These are phyloP conservation scores for Lasioglossum calceatum DNA, from an alignment of 2,888 invertebrate species.

Conservation along the genomic window DNA sequence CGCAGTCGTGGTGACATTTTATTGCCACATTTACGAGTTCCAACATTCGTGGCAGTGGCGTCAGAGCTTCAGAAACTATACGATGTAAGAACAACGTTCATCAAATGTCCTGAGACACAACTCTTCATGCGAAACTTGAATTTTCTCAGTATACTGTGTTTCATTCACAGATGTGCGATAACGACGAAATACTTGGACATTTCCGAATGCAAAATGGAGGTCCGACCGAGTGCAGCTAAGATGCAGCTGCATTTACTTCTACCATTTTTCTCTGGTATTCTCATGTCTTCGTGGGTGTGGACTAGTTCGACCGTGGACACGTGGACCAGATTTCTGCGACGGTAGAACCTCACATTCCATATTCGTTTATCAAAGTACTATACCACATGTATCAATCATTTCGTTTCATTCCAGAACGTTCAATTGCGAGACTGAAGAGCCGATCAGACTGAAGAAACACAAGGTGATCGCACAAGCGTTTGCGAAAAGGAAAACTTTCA, in stretches of 20 bases:
- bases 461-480: slow-evolving; percentile 96
- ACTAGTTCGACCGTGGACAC: slow-evolving; percentile 92
- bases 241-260: slow-evolving; percentile 93
- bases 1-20: slow-evolving; percentile 92
- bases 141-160: neutral
- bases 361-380: neutral
- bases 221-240: slow-evolving; percentile 92
- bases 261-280: slow-evolving; percentile 93
- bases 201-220: slow-evolving; percentile 88
- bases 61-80: slow-evolving; percentile 90
- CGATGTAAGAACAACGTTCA: slow-evolving; percentile 89
- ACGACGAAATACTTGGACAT: slow-evolving; percentile 79
- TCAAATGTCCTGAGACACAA: neutral
- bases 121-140: neutral
- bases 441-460: slow-evolving; percentile 92
- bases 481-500: slow-evolving; percentile 93
- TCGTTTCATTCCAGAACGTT: slow-evolving; percentile 87
- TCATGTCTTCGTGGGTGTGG: slow-evolving; percentile 98
- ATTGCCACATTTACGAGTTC: slow-evolving; percentile 94
- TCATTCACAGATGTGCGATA: slow-evolving; percentile 84
- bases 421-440: slow-evolving; percentile 89
- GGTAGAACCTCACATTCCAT: slow-evolving; percentile 86
- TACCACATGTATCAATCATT: neutral
- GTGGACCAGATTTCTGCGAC: slow-evolving; percentile 94
- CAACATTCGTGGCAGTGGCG: slow-evolving; percentile 91